Conservation (phyloP, 2,113 vertebrate species). For the Odocoileus virginianus region DNA sequence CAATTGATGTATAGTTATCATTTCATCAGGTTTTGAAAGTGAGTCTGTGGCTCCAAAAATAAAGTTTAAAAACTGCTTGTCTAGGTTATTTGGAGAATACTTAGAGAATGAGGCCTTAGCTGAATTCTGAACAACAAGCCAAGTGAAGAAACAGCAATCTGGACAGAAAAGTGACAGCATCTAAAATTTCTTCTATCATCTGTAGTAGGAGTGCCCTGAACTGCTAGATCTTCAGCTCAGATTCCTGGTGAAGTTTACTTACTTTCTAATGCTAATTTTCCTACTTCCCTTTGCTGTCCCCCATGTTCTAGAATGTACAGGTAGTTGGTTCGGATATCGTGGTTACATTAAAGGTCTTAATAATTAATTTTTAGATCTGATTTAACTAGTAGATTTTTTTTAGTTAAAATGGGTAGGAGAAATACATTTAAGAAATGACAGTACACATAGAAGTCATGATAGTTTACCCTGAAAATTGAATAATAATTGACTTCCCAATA, state of each 20-base stretch:
- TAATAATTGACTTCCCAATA: not conserved
- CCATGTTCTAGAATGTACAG: not conserved
- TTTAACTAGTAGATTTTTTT: not conserved
- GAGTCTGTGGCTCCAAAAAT: not conserved
- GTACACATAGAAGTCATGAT: not conserved
- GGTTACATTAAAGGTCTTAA: not conserved
- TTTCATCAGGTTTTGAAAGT: not conserved
- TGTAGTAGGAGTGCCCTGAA: not conserved
- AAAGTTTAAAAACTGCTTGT: not conserved
- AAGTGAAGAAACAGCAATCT: not conserved
- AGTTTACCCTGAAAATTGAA: not conserved
- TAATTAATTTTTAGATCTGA: not conserved
- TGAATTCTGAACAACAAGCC: not conserved
- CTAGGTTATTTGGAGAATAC: not conserved
- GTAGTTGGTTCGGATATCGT: not conserved
- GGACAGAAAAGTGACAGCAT: not conserved
- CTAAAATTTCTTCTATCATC: not conserved
- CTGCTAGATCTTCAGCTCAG: not conserved
- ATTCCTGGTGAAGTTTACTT: not conserved
- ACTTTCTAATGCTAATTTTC: not conserved
- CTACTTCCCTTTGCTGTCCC: not conserved
- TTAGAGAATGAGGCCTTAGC: not conserved
- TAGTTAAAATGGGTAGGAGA: not conserved
- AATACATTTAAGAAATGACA: not conserved
- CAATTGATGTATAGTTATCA: not conserved